A percentile compares a stretch with the other conserved stretches of the same genome.
Conservation (phyloP, 2,113 vertebrate genomes). For the Climacteris rufus region DNA sequence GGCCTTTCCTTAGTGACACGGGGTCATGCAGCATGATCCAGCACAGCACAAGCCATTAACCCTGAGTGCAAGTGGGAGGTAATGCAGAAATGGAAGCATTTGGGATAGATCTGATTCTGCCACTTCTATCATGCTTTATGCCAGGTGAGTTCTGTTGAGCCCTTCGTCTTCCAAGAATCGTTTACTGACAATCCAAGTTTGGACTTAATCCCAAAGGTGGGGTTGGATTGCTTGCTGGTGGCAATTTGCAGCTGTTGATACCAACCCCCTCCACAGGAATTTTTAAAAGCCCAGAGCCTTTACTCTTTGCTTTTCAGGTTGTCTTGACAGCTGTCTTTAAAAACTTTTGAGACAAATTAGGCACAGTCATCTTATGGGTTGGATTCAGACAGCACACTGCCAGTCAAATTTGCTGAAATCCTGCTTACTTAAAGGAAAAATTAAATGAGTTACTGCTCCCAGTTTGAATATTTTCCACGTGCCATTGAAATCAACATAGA, state of each 20-base stretch:
- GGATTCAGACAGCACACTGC: not conserved
- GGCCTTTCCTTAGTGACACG: not conserved
- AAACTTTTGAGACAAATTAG: not conserved
- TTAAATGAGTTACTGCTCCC: not conserved
- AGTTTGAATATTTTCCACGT: not conserved
- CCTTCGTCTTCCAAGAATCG: not conserved
- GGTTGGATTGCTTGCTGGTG: not conserved
- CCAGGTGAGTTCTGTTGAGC: not conserved
- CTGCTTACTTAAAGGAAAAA: not conserved
- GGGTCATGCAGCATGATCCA: fast-evolving
- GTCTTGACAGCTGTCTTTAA: not conserved
- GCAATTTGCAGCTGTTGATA: not conserved
- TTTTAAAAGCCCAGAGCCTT: not conserved
- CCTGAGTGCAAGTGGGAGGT: fast-evolving
- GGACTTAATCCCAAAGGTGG: fast-evolving
- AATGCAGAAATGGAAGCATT: not conserved
- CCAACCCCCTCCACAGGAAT: not conserved
- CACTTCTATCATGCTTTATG: not conserved
- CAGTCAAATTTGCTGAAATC: not conserved
- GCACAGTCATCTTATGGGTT: not conserved
- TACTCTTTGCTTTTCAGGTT: not conserved
- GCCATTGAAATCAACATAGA: not conserved
- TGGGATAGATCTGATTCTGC: not conserved
- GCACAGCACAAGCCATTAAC: not conserved
- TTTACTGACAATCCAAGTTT: not conserved